These are phyloP conservation scores for Bolinopsis microptera DNA, from an alignment of 37 sponge, comb jelly and placozoan species.

Conservation along the genomic window DNA sequence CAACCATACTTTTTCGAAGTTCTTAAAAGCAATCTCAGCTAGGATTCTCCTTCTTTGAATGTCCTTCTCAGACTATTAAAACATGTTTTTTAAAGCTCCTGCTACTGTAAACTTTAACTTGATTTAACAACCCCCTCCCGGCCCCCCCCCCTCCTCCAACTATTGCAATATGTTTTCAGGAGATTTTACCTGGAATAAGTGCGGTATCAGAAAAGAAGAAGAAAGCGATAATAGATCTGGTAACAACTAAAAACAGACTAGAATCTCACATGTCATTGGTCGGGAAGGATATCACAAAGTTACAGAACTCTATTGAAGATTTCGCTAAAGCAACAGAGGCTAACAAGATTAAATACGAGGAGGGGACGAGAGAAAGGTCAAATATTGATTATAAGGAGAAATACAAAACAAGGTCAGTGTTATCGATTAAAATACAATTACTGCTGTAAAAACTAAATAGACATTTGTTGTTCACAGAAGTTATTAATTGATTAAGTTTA, in stretches of 20 bases:
- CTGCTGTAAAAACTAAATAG: too few relatives aligned
- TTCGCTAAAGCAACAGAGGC: slow-evolving; percentile 47
- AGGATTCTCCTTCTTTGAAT: too few relatives aligned
- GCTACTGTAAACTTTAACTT: too few relatives aligned
- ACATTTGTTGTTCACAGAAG: too few relatives aligned
- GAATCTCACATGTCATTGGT: slow-evolving; percentile 26
- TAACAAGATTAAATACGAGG: slow-evolving; percentile 10
- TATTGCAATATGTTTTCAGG: background rate
- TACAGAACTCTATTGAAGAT: slow-evolving; percentile 21
- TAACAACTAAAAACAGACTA: background rate
- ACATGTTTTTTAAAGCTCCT: too few relatives aligned
- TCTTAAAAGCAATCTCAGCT: too few relatives aligned
- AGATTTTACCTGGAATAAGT: background rate
- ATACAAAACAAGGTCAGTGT: slow-evolving; percentile 33
- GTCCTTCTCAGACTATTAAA: too few relatives aligned
- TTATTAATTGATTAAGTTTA: too few relatives aligned
- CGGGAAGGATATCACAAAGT: background rate
- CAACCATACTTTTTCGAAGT: too few relatives aligned
- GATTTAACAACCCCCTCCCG: too few relatives aligned
- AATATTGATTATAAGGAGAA: background rate
- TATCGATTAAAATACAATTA: background rate
- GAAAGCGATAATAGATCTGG: background rate
- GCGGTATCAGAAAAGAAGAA: slow-evolving; percentile 5
- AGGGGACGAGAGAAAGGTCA: background rate
- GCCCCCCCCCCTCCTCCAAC: too few relatives aligned